Evolutionary conservation across 2,113 vertebrate species (phyloP), one percentile per base, ranked within the genome.

Genomic region (Eulacestoma nigropectus): DNA sequence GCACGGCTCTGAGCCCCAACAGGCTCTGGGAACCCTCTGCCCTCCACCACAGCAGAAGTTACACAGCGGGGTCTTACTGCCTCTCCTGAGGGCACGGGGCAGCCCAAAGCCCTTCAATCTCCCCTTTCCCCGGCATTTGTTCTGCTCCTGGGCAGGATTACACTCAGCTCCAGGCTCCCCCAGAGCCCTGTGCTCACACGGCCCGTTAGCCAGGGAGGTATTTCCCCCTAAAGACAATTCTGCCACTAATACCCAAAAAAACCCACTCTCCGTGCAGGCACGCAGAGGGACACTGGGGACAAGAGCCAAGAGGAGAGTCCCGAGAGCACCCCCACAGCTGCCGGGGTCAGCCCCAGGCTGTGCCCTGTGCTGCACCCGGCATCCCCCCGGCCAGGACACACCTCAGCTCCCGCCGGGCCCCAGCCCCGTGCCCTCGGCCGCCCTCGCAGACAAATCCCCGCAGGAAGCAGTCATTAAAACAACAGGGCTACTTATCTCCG

Each of bases 181-280:
- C 75, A 6, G 39, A n/a, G 30, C 44, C 10, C 20, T 0, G 1
- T 3, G 33, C 46, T 11, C 47, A 9, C 7, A 1, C 3, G 5
- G 21, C 22, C 35, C 2, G 0, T 7, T 27, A 53, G 11, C 52
- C 41, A n/a, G 17, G 1, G 25, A 18, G 5, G 2, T 4, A 9
- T 56, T 39, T 41, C 15, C 13, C 35, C 19, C 9, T 7, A 14
- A 49, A 15, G 9, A 5, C 0, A 16, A 4, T 6, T 33, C 16
- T 35, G 9, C 22, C 52, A 9, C 29, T 2, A 3, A 25, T 0
- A 6, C 0, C 3, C 11, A 5, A 12, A 53, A 53, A 56, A 9
- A 0, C 9, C 8, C 44, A 0, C 46, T 7, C 4, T 26, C 29
- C 9, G 0, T 0, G 5, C 17, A 4, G 32, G 8, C 35, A 7